A percentile compares a stretch with the other conserved stretches of the same genome.
Evolutionary conservation across 37 sponge, comb jelly and placozoan species (phyloP).

Genomic region (Dysidea cf. avara): DNA sequence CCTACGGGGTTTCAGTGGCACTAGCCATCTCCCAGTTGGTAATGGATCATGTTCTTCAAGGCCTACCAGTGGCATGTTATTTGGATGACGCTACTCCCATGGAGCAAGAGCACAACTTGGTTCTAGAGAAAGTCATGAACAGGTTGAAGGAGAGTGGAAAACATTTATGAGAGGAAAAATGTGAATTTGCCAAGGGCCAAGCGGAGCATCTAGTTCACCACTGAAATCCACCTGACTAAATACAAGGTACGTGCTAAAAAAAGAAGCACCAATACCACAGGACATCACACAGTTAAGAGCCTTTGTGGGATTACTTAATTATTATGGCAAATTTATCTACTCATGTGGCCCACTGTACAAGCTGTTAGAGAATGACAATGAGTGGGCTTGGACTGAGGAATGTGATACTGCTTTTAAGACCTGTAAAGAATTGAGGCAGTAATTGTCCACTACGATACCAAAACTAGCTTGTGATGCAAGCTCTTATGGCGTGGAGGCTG

Average conservation of each 20-base stretch:
- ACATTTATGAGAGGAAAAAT: conserved; percentile 1
- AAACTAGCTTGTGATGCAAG: conserved; percentile 14
- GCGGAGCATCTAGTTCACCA: not conserved
- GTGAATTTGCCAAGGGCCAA: not conserved
- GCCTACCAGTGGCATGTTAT: conserved; percentile 8
- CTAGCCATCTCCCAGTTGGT: conserved; percentile 21
- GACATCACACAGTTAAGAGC: conserved; percentile 15
- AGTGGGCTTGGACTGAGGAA: conserved; percentile 15
- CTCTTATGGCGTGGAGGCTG: conserved; percentile 16
- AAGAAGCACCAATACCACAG: conserved; percentile 25
- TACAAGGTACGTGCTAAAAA: not conserved
- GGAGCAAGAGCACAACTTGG: conserved; percentile 12
- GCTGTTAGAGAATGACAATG: not conserved
- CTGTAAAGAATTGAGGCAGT: conserved; percentile 7
- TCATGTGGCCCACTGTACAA: conserved; percentile 27
- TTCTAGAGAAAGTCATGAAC: conserved; percentile 8
- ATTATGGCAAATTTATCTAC: conserved; percentile 22
- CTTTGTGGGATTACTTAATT: conserved; percentile 38
- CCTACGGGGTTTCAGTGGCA: too few species aligned
- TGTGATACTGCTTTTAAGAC: conserved; percentile 10
- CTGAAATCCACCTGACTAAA: conserved; percentile 9
- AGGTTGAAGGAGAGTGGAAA: conserved; percentile 4
- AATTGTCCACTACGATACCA: conserved; percentile 15
- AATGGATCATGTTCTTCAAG: conserved; percentile 2
- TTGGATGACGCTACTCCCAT: conserved; percentile 17